Percentiles rank a stretch among this genome's conserved stretches.
Conservation (phyloP, 2,888 invertebrate species). For the Pterobdella sp. region DNA sequence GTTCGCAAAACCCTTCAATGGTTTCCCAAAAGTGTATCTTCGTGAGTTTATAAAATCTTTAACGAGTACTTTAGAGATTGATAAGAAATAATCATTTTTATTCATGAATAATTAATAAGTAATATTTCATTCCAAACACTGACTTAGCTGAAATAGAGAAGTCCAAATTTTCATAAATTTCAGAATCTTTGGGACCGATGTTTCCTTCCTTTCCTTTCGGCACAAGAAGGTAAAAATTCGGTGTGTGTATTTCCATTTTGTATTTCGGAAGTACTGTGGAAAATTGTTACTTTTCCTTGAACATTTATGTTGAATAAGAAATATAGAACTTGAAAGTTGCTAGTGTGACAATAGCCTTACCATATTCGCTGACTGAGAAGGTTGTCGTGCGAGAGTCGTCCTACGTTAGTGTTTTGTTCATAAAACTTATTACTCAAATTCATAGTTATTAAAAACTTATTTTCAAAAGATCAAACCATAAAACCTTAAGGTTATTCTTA, state of each 20-base stretch:
- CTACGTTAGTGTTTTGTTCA: too few relatives aligned
- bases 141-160: not conserved
- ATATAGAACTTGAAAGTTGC: too few relatives aligned
- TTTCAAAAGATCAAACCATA: too few relatives aligned
- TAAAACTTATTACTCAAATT: too few relatives aligned
- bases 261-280: slow-evolving; percentile 7
- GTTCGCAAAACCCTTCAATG: not conserved
- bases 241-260: not conserved
- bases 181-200: not conserved
- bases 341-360: too few relatives aligned
- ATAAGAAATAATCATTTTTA: not conserved
- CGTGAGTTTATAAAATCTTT: not conserved
- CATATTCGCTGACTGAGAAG: too few relatives aligned
- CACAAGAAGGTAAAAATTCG: not conserved
- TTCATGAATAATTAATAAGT: not conserved
- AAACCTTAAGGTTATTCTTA: too few relatives aligned
- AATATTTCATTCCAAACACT: not conserved
- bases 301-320: too few relatives aligned
- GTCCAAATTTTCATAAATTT: not conserved
- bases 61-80: not conserved
- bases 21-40: slow-evolving; percentile 3
- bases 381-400: too few relatives aligned
- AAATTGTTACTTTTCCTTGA: too few relatives aligned
- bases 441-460: too few relatives aligned
- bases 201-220: not conserved